Conservation (phyloP, 2,113 vertebrate genomes). For the Cygnus buccinator region DNA sequence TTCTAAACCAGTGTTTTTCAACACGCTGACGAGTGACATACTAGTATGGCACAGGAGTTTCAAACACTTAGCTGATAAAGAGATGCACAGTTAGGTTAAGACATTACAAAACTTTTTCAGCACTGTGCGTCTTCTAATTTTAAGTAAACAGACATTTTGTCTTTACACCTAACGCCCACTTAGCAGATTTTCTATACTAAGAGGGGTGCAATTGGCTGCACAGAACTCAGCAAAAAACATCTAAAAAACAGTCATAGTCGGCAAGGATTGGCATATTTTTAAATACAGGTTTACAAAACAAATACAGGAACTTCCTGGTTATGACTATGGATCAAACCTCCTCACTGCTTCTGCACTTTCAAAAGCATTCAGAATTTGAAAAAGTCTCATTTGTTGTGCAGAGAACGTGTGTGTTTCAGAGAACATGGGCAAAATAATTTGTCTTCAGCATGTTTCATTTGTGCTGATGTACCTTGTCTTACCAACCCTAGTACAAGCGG, state of each 20-base stretch:
- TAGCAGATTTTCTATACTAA: conserved; percentile 57
- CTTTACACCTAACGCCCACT: conserved; percentile 72
- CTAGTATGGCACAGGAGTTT: conserved; percentile 1
- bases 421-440: background rate
- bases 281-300: conserved; percentile 27
- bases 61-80: conserved; percentile 41
- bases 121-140: conserved; percentile 54
- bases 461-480: background rate
- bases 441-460: background rate
- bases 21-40: conserved; percentile 20
- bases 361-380: conserved; percentile 23
- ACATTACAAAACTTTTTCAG: conserved; percentile 43
- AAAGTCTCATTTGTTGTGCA: fast-evolving
- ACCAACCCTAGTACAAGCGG: background rate
- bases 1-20: conserved; percentile 1
- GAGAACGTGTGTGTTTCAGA: background rate
- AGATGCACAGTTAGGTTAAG: conserved; percentile 50
- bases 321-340: background rate
- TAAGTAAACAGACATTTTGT: conserved; percentile 68
- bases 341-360: background rate
- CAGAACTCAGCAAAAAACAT: conserved; percentile 5
- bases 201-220: conserved; percentile 29
- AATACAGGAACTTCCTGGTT: background rate
- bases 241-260: background rate
- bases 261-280: conserved; percentile 4